phyloP scores from a whole-genome alignment of 2,113 vertebrate genomes.

The Laterallus jamaicensis region DNA sequence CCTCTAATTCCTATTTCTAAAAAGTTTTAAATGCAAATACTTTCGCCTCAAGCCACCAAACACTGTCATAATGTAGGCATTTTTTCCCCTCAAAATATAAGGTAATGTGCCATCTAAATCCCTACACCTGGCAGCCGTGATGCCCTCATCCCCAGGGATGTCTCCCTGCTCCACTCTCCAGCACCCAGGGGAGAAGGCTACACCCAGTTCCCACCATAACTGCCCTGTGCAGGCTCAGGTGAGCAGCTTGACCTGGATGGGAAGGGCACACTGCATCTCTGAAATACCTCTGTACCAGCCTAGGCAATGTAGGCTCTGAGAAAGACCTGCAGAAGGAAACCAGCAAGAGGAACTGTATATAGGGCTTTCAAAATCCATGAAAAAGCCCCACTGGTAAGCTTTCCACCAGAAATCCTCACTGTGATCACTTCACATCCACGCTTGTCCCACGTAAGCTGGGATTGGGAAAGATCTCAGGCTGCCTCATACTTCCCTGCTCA shows the following conservation, averaged over 20 bases:
- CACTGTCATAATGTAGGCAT: not conserved
- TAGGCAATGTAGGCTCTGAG: not conserved
- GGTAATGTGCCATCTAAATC: not conserved
- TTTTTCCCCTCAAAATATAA: not conserved
- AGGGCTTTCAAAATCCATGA: not conserved
- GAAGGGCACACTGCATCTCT: not conserved
- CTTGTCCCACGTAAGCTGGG: not conserved
- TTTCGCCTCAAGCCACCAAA: not conserved
- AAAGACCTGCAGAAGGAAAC: not conserved
- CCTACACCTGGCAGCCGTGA: not conserved
- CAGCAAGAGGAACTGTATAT: not conserved
- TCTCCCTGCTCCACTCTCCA: not conserved
- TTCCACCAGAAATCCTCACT: not conserved
- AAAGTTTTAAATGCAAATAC: not conserved
- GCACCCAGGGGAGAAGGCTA: not conserved
- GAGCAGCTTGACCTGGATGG: not conserved
- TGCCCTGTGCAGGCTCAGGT: not conserved
- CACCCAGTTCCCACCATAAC: not conserved
- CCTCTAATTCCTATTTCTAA: not conserved
- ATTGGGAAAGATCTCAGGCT: not conserved
- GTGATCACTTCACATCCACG: not conserved
- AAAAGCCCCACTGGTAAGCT: not conserved
- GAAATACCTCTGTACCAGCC: not conserved
- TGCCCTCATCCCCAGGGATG: rapidly evolving
- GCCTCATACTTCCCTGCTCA: not conserved